A percentile compares a stretch with the other conserved stretches of the same genome.
Evolutionary conservation across 2,113 vertebrate genomes (phyloP).

Genomic region (Sminthopsis crassicaudata): DNA sequence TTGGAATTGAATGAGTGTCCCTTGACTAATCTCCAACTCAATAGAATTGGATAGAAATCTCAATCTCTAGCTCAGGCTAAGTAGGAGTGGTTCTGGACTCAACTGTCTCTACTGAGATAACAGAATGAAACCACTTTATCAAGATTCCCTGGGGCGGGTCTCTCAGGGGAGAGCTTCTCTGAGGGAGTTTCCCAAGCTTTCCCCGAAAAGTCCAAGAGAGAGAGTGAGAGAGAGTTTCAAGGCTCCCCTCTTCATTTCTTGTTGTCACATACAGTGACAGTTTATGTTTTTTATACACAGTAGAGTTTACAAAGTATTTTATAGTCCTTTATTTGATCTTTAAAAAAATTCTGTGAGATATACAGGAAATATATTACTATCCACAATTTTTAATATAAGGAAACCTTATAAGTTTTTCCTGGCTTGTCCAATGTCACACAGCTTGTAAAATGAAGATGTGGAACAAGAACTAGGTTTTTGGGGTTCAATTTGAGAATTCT

Average conservation of each 20-base stretch:
- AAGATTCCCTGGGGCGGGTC: too few species aligned
- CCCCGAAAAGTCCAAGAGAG: too few species aligned
- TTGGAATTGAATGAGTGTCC: too few species aligned
- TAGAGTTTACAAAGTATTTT: background rate
- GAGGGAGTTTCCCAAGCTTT: too few species aligned
- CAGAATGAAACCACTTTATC: too few species aligned
- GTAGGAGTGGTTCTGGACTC: too few species aligned
- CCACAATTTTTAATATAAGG: background rate
- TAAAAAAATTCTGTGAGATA: background rate
- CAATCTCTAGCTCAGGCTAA: too few species aligned
- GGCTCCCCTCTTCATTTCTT: background rate
- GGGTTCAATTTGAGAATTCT: background rate
- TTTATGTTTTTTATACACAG: background rate
- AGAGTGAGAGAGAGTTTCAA: too few species aligned
- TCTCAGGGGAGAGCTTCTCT: too few species aligned
- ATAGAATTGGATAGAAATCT: too few species aligned
- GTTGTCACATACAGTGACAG: background rate
- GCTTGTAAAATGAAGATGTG: background rate
- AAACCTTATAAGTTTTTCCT: background rate
- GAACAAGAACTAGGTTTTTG: background rate
- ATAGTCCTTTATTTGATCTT: background rate
- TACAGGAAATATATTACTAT: background rate
- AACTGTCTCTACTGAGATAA: too few species aligned
- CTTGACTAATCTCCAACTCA: too few species aligned
- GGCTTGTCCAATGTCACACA: background rate